Base-by-base conservation (phyloP, 2,888 invertebrate genomes). In the Micoletzkya japonica region DNA sequence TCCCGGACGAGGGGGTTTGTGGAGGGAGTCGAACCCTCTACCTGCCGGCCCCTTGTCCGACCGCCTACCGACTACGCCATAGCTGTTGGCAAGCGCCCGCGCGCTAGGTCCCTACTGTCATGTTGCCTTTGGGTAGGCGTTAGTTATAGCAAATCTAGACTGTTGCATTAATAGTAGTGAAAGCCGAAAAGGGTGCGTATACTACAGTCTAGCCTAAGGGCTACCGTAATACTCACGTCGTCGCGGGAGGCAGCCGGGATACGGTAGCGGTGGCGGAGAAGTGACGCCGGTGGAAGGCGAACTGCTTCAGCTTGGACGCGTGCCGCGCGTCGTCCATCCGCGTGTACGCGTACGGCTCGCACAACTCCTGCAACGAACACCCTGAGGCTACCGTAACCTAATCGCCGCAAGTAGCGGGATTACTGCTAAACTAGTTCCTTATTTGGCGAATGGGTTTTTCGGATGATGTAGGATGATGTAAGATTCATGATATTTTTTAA, bases 171-270 rank as follows among this genome's bases (percentile, higher is more conserved):
- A n/a, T n/a, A n/a, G n/a, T n/a, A n/a, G n/a, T n/a, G n/a, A n/a
- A n/a, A n/a, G n/a, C n/a, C n/a, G 44, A 44, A 44, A 10, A 44
- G 10, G 44, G 44, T 20, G 44, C 10, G 44, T 14, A 10, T 49
- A 61, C 28, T 24, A 26, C 26, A 20, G 3, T 30, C 28, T 57
- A 34, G 59, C 37, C 2, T 44, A 32, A 28, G 17, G 49, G 4
- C 3, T 28, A 64, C 14, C 14, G 36, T n/a, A n/a, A n/a, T n/a
- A 64, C 64, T 64, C 24, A 64, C 64, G 64, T 52, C 17, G 24
- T 10, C 17, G 64, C 28, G 3, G 17, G 24, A 2, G 52, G 34
- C 17, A 64, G 44, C 3, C 64, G 64, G 10, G 64, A 64, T 24
- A 64, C 52, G 36, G 64, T 64, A 37, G 64, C n/a, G 34, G 7